These are phyloP conservation scores for Anabacerthia variegaticeps DNA, from an alignment of 2,797 vertebrate species.

Conservation along the genomic window DNA sequence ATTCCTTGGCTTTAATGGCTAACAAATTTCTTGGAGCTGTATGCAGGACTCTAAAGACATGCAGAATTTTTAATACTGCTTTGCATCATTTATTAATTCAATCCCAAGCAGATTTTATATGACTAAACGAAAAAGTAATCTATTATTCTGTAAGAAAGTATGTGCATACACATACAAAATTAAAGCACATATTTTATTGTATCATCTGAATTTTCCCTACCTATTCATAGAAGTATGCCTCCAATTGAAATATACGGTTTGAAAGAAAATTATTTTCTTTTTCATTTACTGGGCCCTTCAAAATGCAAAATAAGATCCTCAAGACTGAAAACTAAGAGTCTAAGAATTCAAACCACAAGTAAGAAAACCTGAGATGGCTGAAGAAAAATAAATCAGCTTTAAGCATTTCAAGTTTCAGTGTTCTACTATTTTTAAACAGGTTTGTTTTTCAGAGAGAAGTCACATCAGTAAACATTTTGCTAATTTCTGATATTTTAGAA, in stretches of 20 bases:
- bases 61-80: not conserved
- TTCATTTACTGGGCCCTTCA: not conserved
- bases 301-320: not conserved
- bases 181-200: not conserved
- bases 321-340: not conserved
- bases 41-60: not conserved
- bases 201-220: not conserved
- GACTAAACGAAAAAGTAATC: not conserved
- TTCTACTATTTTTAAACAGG: not conserved
- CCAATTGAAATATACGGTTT: not conserved
- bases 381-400: not conserved
- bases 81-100: not conserved
- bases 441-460: slow-evolving; percentile 30
- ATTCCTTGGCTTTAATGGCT: not conserved
- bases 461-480: slow-evolving; percentile 29
- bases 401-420: not conserved
- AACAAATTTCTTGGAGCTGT: not conserved
- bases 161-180: not conserved
- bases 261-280: not conserved
- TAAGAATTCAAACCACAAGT: not conserved
- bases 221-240: not conserved
- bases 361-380: not conserved
- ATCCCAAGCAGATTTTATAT: not conserved
- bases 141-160: not conserved
- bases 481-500: slow-evolving; percentile 40